A percentile compares a stretch with the other conserved stretches of the same genome.
These are phyloP conservation scores for Umimayanthus chanpuru DNA, from an alignment of 92 coral and sea anemone species.

Conservation along the genomic window DNA sequence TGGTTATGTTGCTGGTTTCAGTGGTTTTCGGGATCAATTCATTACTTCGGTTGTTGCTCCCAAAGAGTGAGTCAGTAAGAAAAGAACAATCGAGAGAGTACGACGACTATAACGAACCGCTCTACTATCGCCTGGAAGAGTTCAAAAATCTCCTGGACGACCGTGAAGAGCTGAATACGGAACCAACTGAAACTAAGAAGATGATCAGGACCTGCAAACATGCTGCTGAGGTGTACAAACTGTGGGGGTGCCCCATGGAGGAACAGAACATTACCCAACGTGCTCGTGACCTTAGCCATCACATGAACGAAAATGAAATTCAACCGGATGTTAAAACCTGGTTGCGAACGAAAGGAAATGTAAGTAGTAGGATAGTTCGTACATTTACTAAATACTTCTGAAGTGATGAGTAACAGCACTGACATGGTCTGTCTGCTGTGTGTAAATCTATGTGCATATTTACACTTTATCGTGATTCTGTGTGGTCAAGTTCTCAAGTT, in stretches of 20 bases:
- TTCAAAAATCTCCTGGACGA: neutral
- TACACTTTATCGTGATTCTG: too few relatives aligned
- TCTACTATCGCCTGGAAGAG: neutral
- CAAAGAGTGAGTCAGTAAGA: constrained; percentile 1
- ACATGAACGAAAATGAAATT: neutral
- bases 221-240: neutral
- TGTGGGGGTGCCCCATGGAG: neutral
- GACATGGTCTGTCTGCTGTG: too few relatives aligned
- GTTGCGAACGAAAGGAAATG: neutral
- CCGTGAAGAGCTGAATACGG: neutral
- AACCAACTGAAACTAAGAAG: neutral
- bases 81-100: neutral
- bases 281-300: neutral
- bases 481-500: too few relatives aligned
- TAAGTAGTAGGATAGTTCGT: neutral
- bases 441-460: too few relatives aligned
- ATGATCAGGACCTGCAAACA: neutral
- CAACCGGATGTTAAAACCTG: neutral
- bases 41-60: neutral
- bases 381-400: too few relatives aligned
- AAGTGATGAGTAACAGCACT: too few relatives aligned
- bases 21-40: neutral
- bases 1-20: neutral
- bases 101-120: constrained; percentile 9
- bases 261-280: neutral